phyloP scores from a whole-genome alignment of 2,888 invertebrate species.

The Mystacides longicornis region DNA sequence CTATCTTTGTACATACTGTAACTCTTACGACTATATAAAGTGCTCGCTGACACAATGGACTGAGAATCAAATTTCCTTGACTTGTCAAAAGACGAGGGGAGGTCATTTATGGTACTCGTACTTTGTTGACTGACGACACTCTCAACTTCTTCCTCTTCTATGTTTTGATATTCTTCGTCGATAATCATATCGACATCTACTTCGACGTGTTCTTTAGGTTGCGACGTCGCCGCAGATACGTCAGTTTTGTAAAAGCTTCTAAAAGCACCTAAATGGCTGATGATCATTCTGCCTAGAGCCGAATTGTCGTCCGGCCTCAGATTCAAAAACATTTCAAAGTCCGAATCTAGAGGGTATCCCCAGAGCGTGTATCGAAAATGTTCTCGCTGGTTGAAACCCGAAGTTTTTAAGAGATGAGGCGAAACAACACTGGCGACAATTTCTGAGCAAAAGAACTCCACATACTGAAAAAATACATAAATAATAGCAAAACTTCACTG shows the following conservation, averaged over 20 bases:
- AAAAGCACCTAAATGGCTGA: slow-evolving; percentile 48
- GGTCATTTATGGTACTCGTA: slow-evolving; percentile 9
- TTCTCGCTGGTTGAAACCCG: slow-evolving; percentile 45
- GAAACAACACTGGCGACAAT: slow-evolving; percentile 51
- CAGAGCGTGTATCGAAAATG: slow-evolving; percentile 50
- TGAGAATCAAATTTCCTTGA: slow-evolving; percentile 39
- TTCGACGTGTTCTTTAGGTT: slow-evolving; percentile 10
- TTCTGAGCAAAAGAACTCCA: slow-evolving; percentile 57
- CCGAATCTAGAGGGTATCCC: slow-evolving; percentile 50
- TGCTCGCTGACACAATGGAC: slow-evolving; percentile 37
- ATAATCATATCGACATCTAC: slow-evolving; percentile 40
- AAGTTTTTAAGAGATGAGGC: slow-evolving; percentile 43
- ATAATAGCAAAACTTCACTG: too few species aligned
- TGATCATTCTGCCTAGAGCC: slow-evolving; percentile 47
- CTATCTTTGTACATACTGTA: slow-evolving; percentile 35
- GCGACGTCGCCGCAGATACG: slow-evolving; percentile 30
- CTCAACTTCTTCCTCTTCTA: slow-evolving; percentile 41
- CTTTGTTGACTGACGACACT: slow-evolving; percentile 17
- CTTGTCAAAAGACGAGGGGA: neutral
- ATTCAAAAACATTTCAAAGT: slow-evolving; percentile 51
- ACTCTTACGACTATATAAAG: slow-evolving; percentile 30
- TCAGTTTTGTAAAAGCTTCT: slow-evolving; percentile 44
- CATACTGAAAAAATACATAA: slow-evolving; percentile 49
- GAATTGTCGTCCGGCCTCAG: slow-evolving; percentile 53
- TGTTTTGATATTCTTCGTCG: slow-evolving; percentile 45